Evolutionary conservation across 2,797 vertebrate species (phyloP).

Genomic region (Sarcophilus harrisii): DNA sequence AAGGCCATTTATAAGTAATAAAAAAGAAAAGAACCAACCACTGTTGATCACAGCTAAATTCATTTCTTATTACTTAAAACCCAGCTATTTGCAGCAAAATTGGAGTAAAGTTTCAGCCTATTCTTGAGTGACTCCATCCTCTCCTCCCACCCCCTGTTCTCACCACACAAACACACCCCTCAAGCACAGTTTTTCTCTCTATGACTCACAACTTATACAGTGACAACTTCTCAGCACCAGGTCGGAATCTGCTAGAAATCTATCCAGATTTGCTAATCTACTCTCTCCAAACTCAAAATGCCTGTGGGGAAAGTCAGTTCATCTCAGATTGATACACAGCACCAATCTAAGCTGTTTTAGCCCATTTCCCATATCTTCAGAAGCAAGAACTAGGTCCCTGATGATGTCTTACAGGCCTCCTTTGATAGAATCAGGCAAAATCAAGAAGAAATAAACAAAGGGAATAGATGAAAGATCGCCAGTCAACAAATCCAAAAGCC

Average conservation of each 20-base stretch:
- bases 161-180: neutral
- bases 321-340: neutral
- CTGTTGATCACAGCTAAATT: neutral
- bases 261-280: neutral
- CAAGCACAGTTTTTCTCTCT: neutral
- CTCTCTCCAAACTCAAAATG: neutral
- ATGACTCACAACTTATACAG: neutral
- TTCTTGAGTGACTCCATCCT: neutral
- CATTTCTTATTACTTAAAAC: slow-evolving; percentile 35
- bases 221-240: neutral
- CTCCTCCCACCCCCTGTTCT: neutral
- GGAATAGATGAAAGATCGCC: neutral
- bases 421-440: neutral
- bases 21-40: slow-evolving; percentile 15
- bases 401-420: neutral
- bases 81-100: neutral
- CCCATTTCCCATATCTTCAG: neutral
- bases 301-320: neutral
- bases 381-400: neutral
- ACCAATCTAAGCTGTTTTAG: neutral
- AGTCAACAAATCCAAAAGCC: neutral
- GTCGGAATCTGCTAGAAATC: neutral
- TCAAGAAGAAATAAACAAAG: neutral
- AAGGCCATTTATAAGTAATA: slow-evolving; percentile 14
- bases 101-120: neutral